Evolutionary conservation across 2,113 vertebrate species (phyloP).

Genomic region (Channa maculata): DNA sequence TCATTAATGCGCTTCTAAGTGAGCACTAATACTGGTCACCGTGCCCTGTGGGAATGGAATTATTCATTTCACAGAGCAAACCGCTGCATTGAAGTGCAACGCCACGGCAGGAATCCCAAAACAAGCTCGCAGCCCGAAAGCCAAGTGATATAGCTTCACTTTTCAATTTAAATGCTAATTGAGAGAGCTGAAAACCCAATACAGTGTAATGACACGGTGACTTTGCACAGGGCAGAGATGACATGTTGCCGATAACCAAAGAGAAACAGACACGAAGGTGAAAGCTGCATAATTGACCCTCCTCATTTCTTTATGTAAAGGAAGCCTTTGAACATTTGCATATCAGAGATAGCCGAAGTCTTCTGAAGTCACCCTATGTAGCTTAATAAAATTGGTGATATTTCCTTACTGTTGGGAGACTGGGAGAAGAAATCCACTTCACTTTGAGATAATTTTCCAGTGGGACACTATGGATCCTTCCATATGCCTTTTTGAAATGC

Average conservation of each 20-base stretch:
- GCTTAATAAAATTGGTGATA: slow-evolving; percentile 4
- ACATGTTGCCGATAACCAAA: slow-evolving; percentile 34
- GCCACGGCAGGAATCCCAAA: slow-evolving; percentile 50
- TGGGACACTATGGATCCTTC: slow-evolving; percentile 2
- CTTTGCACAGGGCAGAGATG: slow-evolving; percentile 54
- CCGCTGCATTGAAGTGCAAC: slow-evolving; percentile 12
- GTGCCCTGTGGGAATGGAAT: slow-evolving; percentile 28
- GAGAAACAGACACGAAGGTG: slow-evolving; percentile 10
- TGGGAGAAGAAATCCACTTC: background rate
- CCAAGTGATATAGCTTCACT: slow-evolving; percentile 30
- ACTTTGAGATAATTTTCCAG: slow-evolving; percentile 2
- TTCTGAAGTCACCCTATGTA: background rate
- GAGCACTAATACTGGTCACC: slow-evolving; percentile 51
- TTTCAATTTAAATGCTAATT: slow-evolving; percentile 82
- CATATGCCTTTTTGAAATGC: slow-evolving; percentile 9
- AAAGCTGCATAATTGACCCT: slow-evolving; percentile 35
- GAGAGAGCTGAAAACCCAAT: slow-evolving; percentile 31
- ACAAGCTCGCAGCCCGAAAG: slow-evolving; percentile 50
- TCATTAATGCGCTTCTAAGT: slow-evolving; percentile 58
- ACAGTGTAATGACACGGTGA: slow-evolving; percentile 43
- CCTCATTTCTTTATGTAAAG: slow-evolving; percentile 18
- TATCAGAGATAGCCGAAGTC: slow-evolving; percentile 19
- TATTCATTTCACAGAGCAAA: slow-evolving; percentile 65
- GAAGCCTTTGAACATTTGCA: slow-evolving; percentile 31
- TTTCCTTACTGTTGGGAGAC: slow-evolving; percentile 9